Base-by-base conservation (phyloP, 1,140 invertebrate species). In the Prorops nasuta region DNA sequence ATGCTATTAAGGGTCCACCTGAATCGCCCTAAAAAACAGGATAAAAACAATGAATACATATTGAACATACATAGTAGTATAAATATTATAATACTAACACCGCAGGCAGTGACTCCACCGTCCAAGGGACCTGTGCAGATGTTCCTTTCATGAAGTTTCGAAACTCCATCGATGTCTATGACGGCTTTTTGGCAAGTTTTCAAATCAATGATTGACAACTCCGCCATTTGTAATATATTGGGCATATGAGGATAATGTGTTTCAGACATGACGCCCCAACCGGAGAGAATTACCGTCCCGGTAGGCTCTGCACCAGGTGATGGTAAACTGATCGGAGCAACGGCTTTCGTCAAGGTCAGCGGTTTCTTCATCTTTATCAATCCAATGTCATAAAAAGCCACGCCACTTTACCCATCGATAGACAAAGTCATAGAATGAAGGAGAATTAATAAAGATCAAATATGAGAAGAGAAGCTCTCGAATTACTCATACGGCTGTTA, bases 51-150 rank as follows among this genome's bases (percentile, higher is more conserved):
- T n/a, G n/a, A n/a, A n/a, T n/a, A n/a, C n/a, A n/a, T n/a, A n/a
- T n/a, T n/a, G n/a, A n/a, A n/a, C n/a, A n/a, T n/a, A n/a, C n/a
- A n/a, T n/a, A 37, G 20, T 15, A 37, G 4, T 28, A 28, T 28
- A 28, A 28, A n/a, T n/a, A n/a, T n/a, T n/a, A 28, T n/a, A n/a
- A 28, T 28, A 59, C 64, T 72, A 54, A 74, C 71, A 47, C 74
- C 81, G 69, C 85, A 87, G 8, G 84, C 83, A 20, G 81, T 81
- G 18, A 73, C 64, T 45, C 81, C 80, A 3, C 81, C 79, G 21
- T 69, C 66, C 3, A 82, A 53, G 2, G 85, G 84, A 17, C 80
- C 81, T n/a, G 83, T 83, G 68, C 85, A 88, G 8, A 87, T 63
- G 46, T 87, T 82, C 18, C 70, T 71, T 0, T 47, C 3, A 4